phyloP scores from a whole-genome alignment of 1,140 invertebrate genomes.

The Atta texana region DNA sequence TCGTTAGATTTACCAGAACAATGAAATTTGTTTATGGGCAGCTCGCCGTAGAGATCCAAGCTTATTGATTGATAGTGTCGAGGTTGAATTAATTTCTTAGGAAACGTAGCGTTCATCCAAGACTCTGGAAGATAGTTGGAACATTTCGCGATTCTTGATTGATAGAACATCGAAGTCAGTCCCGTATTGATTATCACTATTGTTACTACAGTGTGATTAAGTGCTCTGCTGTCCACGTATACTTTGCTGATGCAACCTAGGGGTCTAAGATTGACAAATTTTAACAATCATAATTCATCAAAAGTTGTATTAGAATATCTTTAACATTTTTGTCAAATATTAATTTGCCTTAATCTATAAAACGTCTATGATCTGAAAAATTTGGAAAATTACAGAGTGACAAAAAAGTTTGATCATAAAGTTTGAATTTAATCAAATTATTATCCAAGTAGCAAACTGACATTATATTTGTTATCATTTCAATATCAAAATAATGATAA shows the following conservation, averaged over 20 bases:
- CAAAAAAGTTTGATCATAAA: too few species aligned
- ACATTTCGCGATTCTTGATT: constrained; percentile 82
- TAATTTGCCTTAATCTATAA: background rate
- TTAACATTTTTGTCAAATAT: background rate
- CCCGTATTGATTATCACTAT: constrained; percentile 84
- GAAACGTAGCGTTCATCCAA: constrained; percentile 81
- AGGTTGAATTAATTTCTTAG: constrained; percentile 80
- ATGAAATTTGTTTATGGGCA: constrained; percentile 81
- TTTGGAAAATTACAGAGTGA: background rate
- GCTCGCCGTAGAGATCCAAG: constrained; percentile 79
- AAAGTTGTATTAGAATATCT: background rate
- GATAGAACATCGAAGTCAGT: constrained; percentile 80
- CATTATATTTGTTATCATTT: too few species aligned
- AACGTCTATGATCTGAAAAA: background rate
- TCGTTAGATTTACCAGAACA: constrained; percentile 77
- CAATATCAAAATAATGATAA: too few species aligned
- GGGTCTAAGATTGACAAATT: constrained; percentile 64
- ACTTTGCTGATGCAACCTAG: constrained; percentile 83
- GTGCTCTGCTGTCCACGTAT: constrained; percentile 81
- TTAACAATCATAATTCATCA: background rate
- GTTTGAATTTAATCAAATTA: too few species aligned
- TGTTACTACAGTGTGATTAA: constrained; percentile 81
- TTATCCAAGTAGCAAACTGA: too few species aligned
- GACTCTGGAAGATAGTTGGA: constrained; percentile 82
- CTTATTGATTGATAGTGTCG: constrained; percentile 83